These are phyloP conservation scores for Ctenicera cuprea DNA, from an alignment of 2,888 invertebrate genomes.

Conservation along the genomic window DNA sequence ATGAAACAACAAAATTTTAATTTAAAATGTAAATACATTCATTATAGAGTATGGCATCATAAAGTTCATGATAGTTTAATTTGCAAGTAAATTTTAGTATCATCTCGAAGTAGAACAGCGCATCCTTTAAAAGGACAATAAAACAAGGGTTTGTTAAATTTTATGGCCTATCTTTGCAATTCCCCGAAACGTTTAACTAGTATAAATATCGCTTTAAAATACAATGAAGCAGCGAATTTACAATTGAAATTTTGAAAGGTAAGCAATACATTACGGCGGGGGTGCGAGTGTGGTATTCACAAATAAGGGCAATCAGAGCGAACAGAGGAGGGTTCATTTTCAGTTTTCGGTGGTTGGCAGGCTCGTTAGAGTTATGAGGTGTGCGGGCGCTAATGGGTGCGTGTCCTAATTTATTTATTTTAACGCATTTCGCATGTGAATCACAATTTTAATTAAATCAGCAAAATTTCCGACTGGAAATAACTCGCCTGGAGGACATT, in stretches of 20 bases:
- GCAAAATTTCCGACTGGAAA: not conserved
- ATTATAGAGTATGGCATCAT: not conserved
- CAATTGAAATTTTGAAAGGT: conserved; percentile 46
- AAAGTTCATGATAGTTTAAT: conserved; percentile 15
- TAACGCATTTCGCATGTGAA: conserved; percentile 51
- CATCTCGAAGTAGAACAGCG: not conserved
- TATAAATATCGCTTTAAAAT: conserved; percentile 23
- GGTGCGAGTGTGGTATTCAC: conserved; percentile 44
- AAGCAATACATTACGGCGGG: conserved; percentile 39
- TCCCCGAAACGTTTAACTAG: conserved; percentile 6
- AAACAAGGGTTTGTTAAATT: conserved; percentile 26
- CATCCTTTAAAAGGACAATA: conserved; percentile 1
- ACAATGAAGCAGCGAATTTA: conserved; percentile 34
- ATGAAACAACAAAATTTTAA: conserved; percentile 1
- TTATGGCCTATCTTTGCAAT: conserved; percentile 19
- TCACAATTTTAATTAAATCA: conserved; percentile 51
- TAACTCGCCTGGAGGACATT: not conserved
- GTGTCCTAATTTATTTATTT: conserved; percentile 55
- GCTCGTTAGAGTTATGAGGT: conserved; percentile 50
- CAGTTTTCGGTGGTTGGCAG: conserved; percentile 45
- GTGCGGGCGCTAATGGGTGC: conserved; percentile 49
- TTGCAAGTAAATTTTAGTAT: conserved; percentile 11
- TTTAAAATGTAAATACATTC: conserved; percentile 11
- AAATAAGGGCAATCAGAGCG: conserved; percentile 52
- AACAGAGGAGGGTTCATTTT: conserved; percentile 41